Evolutionary conservation across 2,797 vertebrate genomes (phyloP).

Genomic region (Pseudocheirus occidentalis): DNA sequence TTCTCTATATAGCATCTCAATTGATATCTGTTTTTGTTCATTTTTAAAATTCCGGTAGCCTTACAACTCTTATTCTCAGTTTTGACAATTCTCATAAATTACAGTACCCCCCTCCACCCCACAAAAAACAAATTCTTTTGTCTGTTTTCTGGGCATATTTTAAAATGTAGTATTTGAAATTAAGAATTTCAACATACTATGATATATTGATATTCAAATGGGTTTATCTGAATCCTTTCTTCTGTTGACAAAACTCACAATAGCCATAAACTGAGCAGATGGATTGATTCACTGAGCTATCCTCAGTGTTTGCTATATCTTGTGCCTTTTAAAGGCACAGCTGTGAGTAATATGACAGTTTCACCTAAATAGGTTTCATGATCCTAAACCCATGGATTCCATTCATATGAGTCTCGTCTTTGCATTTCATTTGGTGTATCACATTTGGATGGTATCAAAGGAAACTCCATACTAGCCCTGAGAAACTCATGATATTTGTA

Average conservation of each 20-base stretch:
- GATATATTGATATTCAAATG: slow-evolving; percentile 30
- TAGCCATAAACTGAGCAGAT: slow-evolving; percentile 61
- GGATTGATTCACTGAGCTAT: slow-evolving; percentile 36
- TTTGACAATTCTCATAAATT: background rate
- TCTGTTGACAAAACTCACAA: slow-evolving; percentile 41
- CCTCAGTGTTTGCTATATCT: slow-evolving; percentile 28
- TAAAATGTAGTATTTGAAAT: slow-evolving; percentile 27
- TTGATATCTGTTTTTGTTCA: background rate
- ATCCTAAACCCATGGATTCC: slow-evolving; percentile 73
- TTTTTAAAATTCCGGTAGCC: background rate
- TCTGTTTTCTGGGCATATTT: slow-evolving; percentile 21
- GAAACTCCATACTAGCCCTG: slow-evolving; percentile 33
- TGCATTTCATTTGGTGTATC: slow-evolving; percentile 55
- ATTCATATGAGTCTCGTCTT: slow-evolving; percentile 64
- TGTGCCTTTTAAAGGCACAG: slow-evolving; percentile 39
- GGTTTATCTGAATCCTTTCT: slow-evolving; percentile 51
- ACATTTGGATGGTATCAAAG: slow-evolving; percentile 56
- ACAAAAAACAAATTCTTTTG: slow-evolving; percentile 14
- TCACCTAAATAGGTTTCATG: slow-evolving; percentile 55
- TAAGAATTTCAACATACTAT: slow-evolving; percentile 30
- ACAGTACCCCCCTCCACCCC: background rate
- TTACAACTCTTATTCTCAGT: background rate
- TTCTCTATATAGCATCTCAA: background rate
- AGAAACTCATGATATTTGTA: slow-evolving; percentile 19
- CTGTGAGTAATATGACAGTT: slow-evolving; percentile 59